A percentile compares a stretch with the other conserved stretches of the same genome.
phyloP scores from a whole-genome alignment of 2,113 vertebrate species.

The Saimiri boliviensis region DNA sequence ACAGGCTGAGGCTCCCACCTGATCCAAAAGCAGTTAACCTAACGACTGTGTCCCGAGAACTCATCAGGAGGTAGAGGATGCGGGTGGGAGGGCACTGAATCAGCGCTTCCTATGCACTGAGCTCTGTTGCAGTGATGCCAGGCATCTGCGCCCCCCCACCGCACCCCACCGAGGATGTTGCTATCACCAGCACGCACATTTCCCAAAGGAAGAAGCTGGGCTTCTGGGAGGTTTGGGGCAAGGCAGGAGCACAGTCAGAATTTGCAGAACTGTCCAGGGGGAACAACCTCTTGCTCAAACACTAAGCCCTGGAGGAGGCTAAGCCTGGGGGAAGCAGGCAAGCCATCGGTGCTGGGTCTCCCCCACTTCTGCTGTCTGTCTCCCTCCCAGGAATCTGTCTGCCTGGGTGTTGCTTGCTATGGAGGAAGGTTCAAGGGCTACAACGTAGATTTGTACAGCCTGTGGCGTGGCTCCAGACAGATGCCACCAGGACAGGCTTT shows the following conservation, averaged over 20 bases:
- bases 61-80: too few relatives aligned
- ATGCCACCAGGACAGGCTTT: fast-evolving
- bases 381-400: background rate
- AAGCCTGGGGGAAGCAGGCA: too few relatives aligned
- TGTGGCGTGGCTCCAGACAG: too few relatives aligned
- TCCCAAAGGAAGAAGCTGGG: background rate
- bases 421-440: background rate
- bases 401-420: too few relatives aligned
- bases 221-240: background rate
- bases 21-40: background rate
- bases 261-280: too few relatives aligned
- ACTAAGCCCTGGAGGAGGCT: too few relatives aligned
- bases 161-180: fast-evolving
- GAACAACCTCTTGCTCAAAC: too few relatives aligned
- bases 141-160: too few relatives aligned
- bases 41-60: background rate
- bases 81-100: too few relatives aligned
- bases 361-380: too few relatives aligned
- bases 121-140: background rate
- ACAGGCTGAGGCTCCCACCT: background rate
- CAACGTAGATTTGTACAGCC: background rate
- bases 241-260: background rate
- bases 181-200: fast-evolving
- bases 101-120: too few relatives aligned
- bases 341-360: fast-evolving